These are phyloP conservation scores for Platycheirus albimanus DNA, from an alignment of 2,888 invertebrate species.

Conservation along the genomic window DNA sequence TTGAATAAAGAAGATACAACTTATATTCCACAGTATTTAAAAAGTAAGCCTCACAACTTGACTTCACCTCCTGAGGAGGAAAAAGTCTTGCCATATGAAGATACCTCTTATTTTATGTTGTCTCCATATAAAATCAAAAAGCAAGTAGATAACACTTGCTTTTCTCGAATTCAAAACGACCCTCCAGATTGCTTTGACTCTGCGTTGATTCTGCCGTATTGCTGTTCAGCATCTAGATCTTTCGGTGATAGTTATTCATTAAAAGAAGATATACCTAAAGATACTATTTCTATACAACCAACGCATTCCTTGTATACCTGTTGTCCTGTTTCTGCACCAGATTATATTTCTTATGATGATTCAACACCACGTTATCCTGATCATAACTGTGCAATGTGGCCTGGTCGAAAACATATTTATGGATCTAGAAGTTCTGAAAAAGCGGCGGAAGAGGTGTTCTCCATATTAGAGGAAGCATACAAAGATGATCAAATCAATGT, in stretches of 20 bases:
- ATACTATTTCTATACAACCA: conserved; percentile 86
- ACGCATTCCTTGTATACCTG: conserved; percentile 85
- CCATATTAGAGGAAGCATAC: conserved; percentile 83
- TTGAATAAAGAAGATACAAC: conserved; percentile 83
- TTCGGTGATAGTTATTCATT: conserved; percentile 74
- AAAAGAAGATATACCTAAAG: conserved; percentile 80
- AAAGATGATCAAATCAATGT: conserved; percentile 85
- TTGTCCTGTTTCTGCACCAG: conserved; percentile 86
- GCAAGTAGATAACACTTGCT: conserved; percentile 76
- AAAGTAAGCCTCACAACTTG: conserved; percentile 76
- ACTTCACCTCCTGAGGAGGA: conserved; percentile 79
- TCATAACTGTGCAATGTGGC: conserved; percentile 82
- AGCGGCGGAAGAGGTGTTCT: conserved; percentile 86
- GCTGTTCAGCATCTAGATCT: conserved; percentile 80
- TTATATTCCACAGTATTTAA: conserved; percentile 83
- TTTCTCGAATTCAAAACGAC: conserved; percentile 78
- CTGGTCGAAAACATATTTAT: conserved; percentile 80
- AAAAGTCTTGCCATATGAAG: conserved; percentile 81
- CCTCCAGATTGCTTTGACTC: conserved; percentile 80
- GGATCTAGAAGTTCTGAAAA: conserved; percentile 87
- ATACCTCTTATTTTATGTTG: conserved; percentile 81
- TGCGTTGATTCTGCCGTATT: conserved; percentile 81
- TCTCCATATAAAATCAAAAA: conserved; percentile 78
- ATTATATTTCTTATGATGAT: conserved; percentile 85
- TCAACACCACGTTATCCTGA: too few species aligned